These are phyloP conservation scores for Odocoileus virginianus DNA, from an alignment of 2,113 vertebrate genomes.

Conservation along the genomic window DNA sequence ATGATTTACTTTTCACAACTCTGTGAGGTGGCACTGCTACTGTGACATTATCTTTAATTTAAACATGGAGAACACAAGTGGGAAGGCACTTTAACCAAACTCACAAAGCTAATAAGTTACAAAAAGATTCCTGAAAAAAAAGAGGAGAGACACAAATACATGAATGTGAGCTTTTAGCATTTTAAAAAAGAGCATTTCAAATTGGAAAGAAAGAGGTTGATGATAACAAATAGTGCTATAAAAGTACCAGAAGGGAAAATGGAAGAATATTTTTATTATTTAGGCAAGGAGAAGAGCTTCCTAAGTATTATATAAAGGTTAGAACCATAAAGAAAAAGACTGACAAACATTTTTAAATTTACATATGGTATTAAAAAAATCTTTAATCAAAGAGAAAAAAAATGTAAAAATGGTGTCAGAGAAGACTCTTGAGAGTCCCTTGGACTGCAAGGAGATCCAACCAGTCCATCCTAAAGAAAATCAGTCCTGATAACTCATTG, in stretches of 20 bases:
- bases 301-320: not conserved
- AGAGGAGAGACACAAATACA: not conserved
- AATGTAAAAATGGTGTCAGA: not conserved
- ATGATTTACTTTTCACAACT: not conserved
- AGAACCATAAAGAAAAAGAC: not conserved
- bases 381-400: not conserved
- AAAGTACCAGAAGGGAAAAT: not conserved
- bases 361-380: not conserved
- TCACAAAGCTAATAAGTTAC: not conserved
- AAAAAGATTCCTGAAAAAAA: not conserved
- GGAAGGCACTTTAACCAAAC: not conserved
- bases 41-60: not conserved
- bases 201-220: not conserved
- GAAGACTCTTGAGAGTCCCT: not conserved
- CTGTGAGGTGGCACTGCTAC: not conserved
- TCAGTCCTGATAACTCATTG: not conserved
- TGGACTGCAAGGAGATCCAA: not conserved
- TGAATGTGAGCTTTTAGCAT: not conserved
- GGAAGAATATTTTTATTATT: not conserved
- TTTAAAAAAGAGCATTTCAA: not conserved
- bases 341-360: not conserved
- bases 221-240: not conserved
- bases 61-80: not conserved
- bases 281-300: not conserved
- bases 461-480: not conserved